These are phyloP conservation scores for Hirudo medicinalis DNA, from an alignment of 1,140 invertebrate species.

Conservation along the genomic window DNA sequence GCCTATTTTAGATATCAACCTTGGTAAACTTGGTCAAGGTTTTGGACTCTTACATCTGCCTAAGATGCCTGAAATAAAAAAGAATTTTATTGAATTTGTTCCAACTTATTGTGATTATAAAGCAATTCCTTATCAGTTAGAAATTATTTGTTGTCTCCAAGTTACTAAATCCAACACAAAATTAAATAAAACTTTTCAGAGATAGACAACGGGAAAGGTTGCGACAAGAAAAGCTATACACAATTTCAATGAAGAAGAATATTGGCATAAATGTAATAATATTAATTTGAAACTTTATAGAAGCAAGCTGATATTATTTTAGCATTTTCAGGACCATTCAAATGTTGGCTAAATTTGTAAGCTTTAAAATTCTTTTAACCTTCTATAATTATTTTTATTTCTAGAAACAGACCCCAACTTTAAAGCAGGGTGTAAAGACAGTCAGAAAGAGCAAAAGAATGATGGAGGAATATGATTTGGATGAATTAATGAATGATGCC, in stretches of 20 bases:
- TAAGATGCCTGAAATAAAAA: conserved; percentile 81
- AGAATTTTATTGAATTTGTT: conserved; percentile 49
- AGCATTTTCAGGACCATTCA: not conserved
- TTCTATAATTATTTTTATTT: conserved; percentile 1
- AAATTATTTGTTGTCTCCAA: not conserved
- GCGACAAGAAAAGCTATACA: too few relatives aligned
- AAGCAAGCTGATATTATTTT: not conserved
- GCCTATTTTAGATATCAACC: conserved; percentile 55
- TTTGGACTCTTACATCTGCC: conserved; percentile 81
- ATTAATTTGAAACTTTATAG: too few relatives aligned
- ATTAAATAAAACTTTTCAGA: not conserved
- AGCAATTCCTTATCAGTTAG: conserved; percentile 57
- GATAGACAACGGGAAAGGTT: not conserved
- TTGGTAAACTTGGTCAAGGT: conserved; percentile 67
- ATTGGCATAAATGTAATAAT: too few relatives aligned
- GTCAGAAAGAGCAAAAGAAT: conserved; percentile 54
- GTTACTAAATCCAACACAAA: not conserved
- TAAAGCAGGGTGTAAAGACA: conserved; percentile 63
- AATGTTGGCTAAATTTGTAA: not conserved
- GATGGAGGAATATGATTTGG: conserved; percentile 50
- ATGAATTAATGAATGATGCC: conserved; percentile 67
- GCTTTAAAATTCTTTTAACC: not conserved
- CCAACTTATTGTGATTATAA: conserved; percentile 58
- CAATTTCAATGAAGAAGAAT: too few relatives aligned
- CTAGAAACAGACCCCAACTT: conserved; percentile 7